These are phyloP conservation scores for Norana najaformis DNA, from an alignment of 2,888 invertebrate genomes.

Conservation along the genomic window DNA sequence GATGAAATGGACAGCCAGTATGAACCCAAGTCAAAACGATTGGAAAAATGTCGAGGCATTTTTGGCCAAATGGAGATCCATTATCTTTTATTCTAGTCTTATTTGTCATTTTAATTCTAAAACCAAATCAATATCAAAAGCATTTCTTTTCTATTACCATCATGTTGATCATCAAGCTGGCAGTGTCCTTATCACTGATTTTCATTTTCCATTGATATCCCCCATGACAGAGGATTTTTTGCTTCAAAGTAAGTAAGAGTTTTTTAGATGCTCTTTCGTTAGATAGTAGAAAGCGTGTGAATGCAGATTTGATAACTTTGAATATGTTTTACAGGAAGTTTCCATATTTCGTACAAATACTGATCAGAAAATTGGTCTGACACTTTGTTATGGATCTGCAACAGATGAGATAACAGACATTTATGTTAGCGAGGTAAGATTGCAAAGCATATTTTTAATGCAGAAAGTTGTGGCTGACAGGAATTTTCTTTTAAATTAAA, in stretches of 20 bases:
- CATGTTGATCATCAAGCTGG: not conserved
- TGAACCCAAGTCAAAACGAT: no score
- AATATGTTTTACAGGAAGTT: conserved; percentile 68
- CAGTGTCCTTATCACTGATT: not conserved
- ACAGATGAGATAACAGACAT: conserved; percentile 70
- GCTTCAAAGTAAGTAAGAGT: not conserved
- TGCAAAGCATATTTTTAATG: not conserved
- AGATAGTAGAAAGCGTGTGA: not conserved
- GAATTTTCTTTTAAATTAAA: not conserved
- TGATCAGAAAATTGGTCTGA: conserved; percentile 71
- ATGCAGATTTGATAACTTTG: not conserved
- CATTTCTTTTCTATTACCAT: not conserved
- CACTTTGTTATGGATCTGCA: conserved; percentile 72
- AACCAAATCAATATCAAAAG: not conserved
- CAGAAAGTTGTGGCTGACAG: not conserved
- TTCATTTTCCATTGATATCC: not conserved
- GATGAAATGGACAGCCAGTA: no score
- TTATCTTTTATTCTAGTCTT: no score
- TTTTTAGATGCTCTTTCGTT: not conserved
- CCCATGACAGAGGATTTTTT: not conserved
- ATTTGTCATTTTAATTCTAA: no score
- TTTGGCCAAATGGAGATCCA: no score
- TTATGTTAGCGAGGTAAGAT: conserved; percentile 70
- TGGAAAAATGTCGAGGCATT: no score
- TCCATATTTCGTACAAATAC: conserved; percentile 68